These are phyloP conservation scores for Onchidella celtica DNA, from an alignment of 2,888 invertebrate species.

Conservation along the genomic window DNA sequence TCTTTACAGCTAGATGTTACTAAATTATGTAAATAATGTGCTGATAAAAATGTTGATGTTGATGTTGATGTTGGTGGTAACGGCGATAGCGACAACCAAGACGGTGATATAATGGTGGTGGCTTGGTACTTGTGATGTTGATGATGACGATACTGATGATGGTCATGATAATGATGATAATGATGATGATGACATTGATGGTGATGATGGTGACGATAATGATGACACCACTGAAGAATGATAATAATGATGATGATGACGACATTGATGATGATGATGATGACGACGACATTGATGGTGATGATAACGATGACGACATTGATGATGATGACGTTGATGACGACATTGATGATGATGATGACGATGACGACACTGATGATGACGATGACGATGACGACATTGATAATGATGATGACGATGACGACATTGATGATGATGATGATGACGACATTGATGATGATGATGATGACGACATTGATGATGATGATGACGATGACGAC, in stretches of 20 bases:
- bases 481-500: constrained; percentile 40
- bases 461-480: constrained; percentile 38
- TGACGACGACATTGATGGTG: constrained; percentile 30
- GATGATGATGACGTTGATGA: constrained; percentile 43
- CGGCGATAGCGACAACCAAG: too few relatives aligned
- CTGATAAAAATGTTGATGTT: too few relatives aligned
- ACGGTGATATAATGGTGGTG: too few relatives aligned
- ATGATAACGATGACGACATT: constrained; percentile 42
- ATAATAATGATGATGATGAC: too few relatives aligned
- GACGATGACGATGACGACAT: constrained; percentile 25
- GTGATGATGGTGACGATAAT: constrained; percentile 17
- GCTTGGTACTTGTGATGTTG: constrained; percentile 42
- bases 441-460: constrained; percentile 44
- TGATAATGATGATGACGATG: constrained; percentile 39
- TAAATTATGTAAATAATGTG: too few relatives aligned
- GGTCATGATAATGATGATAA: constrained; percentile 53
- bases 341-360: constrained; percentile 54
- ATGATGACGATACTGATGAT: constrained; percentile 52
- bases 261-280: constrained; percentile 39
- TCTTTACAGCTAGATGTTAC: too few relatives aligned
- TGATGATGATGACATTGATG: too few relatives aligned
- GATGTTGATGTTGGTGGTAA: too few relatives aligned
- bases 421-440: constrained; percentile 45
- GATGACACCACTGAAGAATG: neutral
- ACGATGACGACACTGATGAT: constrained; percentile 50